These are phyloP conservation scores for Paraescarpia echinospica DNA, from an alignment of 1,140 invertebrate genomes.

Conservation along the genomic window DNA sequence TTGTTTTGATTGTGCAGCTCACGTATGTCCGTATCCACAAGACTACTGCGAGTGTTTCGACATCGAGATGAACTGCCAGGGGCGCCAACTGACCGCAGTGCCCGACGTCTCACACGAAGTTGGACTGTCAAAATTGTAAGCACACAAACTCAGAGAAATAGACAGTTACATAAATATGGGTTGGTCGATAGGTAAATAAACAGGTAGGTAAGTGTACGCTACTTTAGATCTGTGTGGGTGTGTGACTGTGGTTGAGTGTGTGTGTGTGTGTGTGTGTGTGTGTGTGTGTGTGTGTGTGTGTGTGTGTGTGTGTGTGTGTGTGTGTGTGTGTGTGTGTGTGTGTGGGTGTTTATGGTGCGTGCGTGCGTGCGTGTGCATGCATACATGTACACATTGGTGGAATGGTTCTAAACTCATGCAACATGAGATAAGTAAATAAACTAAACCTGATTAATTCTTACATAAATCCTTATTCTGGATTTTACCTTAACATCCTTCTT, in stretches of 20 bases:
- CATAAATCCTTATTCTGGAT: background rate
- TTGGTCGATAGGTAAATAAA: background rate
- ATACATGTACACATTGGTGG: background rate
- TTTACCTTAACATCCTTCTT: background rate
- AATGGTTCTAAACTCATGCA: background rate
- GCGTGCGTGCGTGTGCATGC: background rate
- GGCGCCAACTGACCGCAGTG: constrained; percentile 35
- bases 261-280: background rate
- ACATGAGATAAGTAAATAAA: background rate
- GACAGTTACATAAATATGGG: background rate
- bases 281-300: background rate
- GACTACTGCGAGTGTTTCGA: constrained; percentile 51
- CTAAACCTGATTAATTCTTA: background rate
- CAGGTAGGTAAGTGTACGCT: background rate
- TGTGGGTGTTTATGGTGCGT: background rate
- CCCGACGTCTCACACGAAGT: constrained; percentile 46
- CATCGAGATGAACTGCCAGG: constrained; percentile 52
- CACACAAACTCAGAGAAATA: background rate
- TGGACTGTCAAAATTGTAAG: constrained; percentile 51
- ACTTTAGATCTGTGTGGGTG: background rate
- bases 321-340: background rate
- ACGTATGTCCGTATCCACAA: constrained; percentile 40
- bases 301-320: background rate
- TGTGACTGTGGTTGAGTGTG: background rate
- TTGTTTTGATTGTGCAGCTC: constrained; percentile 26